Base-by-base conservation (phyloP, 2,113 vertebrate genomes). In the Motacilla tschutschensis region DNA sequence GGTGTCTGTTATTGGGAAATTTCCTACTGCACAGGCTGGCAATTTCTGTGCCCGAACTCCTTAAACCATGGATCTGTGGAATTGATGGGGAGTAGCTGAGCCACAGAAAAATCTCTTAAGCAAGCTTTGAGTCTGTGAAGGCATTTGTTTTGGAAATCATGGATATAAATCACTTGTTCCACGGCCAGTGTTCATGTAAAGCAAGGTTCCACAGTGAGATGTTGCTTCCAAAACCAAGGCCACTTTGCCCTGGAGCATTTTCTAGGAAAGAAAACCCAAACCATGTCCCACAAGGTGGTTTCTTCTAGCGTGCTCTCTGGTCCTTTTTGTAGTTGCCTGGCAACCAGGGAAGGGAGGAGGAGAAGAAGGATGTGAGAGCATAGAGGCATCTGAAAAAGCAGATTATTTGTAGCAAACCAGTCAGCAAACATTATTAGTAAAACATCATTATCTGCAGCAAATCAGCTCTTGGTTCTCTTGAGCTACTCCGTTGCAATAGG, bases 311-410 rank as follows among this genome's bases (percentile, higher is more conserved):
- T 3, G 3, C 20, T 64, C 47, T 77, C 64, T 2, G 2, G 24
- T 82, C 38, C 12, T 88, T 87, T 90, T 38, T 36, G 65, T 74
- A 88, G 93, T 95, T 95, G 85, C 92, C 47, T 90, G 85, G 92
- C 76, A 95, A 96, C 94, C 17, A 75, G 44, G 12, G 28, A 66
- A 91, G 22, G 55, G 31, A 76, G 72, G 17, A 48, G 35, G 33
- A 79, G 76, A 63, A 81, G 57, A 59, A 82, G 29, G 69, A 65
- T 76, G 38, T 29, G n/a, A 77, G 54, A 79, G 15, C 36, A 22
- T 58, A 53, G 22, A 87, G 31, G 19, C 19, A 79, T 74, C 75
- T 86, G 83, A 88, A 87, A 82, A 64, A 87, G 54, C 50, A 70
- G 36, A 65, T 64, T 47, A 21, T 83, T 65, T 86, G 43, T 59